phyloP scores from a whole-genome alignment of 2,888 invertebrate species.

The Barypeithes pellucidus region DNA sequence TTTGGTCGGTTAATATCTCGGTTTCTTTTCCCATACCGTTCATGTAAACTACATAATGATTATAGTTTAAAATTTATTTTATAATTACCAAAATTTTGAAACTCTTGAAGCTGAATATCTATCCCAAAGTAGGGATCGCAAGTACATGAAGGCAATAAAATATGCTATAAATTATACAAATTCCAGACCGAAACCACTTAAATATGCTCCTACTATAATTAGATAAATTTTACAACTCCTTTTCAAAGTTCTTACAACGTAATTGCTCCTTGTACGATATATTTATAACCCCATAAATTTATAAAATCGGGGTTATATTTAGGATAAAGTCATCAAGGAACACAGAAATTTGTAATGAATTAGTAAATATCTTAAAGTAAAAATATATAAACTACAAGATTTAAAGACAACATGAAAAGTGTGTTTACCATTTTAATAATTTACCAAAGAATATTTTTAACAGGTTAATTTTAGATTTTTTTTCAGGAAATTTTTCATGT shows the following conservation, averaged over 20 bases:
- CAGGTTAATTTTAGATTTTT: no score
- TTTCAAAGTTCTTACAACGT: slow-evolving; percentile 15
- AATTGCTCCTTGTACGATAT: slow-evolving; percentile 8
- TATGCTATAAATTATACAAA: background rate
- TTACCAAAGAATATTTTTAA: no score
- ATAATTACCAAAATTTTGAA: no score
- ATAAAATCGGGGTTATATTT: slow-evolving; percentile 8
- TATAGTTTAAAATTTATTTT: no score
- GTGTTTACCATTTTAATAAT: background rate
- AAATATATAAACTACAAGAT: background rate
- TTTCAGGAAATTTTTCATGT: no score
- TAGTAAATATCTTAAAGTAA: background rate
- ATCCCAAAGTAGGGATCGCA: background rate
- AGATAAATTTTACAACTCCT: slow-evolving; percentile 23
- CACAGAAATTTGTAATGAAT: background rate
- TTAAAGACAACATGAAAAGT: background rate
- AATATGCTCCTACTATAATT: slow-evolving; percentile 16
- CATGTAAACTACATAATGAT: no score
- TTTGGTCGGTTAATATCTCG: no score
- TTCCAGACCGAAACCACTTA: slow-evolving; percentile 7
- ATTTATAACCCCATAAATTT: slow-evolving; percentile 27
- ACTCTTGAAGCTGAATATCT: background rate
- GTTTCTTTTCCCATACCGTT: no score
- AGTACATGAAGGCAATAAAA: background rate
- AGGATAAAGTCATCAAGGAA: background rate